Evolutionary conservation across 2,888 invertebrate species (phyloP).

Genomic region (Cephus sareptanus): DNA sequence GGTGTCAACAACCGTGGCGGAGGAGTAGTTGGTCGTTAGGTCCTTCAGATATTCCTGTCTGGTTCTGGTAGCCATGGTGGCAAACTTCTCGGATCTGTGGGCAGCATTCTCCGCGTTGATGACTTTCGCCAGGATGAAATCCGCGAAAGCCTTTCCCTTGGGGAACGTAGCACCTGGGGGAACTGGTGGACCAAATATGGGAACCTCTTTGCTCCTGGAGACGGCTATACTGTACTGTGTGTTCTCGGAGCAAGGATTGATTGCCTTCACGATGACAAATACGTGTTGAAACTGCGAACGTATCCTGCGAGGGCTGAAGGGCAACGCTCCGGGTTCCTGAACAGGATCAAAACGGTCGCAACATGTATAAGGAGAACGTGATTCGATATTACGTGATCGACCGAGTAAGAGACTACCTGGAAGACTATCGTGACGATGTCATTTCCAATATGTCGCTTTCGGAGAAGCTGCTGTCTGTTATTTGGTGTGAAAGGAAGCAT

Average conservation of each 20-base stretch:
- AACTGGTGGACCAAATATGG: conserved; percentile 95
- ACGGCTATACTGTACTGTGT: conserved; percentile 86
- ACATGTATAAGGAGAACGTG: background rate
- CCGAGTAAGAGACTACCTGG: conserved; percentile 62
- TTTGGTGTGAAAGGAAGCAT: conserved; percentile 96
- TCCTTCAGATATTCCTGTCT: conserved; percentile 96
- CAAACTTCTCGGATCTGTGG: conserved; percentile 94
- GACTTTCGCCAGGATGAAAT: conserved; percentile 93
- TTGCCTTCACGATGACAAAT: conserved; percentile 89
- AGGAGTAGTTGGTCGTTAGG: conserved; percentile 85
- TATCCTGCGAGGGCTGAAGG: conserved; percentile 94
- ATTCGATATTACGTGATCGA: background rate
- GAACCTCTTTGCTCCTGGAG: conserved; percentile 91
- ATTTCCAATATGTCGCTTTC: conserved; percentile 97
- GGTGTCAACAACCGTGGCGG: conserved; percentile 83
- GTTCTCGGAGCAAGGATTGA: conserved; percentile 91
- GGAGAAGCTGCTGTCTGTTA: conserved; percentile 91
- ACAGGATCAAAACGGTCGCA: background rate
- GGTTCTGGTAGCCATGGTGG: conserved; percentile 95
- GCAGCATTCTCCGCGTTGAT: conserved; percentile 98
- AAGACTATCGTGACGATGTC: conserved; percentile 98
- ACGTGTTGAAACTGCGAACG: conserved; percentile 98
- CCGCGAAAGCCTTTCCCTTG: conserved; percentile 93
- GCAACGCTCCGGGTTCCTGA: conserved; percentile 89
- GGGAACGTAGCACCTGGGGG: conserved; percentile 87